These are phyloP conservation scores for Myzus persicae DNA, from an alignment of 1,140 invertebrate genomes.

Conservation along the genomic window DNA sequence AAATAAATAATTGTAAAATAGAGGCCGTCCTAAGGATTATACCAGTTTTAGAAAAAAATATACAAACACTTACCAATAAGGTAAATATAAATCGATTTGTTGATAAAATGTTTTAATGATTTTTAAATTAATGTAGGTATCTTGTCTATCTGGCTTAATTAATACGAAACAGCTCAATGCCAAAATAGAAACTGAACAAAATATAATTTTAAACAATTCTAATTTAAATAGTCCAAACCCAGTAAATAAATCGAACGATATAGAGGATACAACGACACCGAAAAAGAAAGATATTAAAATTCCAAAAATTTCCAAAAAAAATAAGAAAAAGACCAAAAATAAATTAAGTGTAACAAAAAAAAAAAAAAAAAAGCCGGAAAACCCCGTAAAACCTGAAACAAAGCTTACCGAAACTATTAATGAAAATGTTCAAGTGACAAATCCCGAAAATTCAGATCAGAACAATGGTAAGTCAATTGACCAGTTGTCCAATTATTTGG, in stretches of 20 bases:
- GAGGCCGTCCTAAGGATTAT: neutral
- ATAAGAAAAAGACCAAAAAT: neutral
- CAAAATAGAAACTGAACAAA: neutral
- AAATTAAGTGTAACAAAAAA: neutral
- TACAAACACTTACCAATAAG: neutral
- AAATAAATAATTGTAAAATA: slow-evolving; percentile 13
- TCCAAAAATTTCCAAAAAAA: neutral
- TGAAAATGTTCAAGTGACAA: neutral
- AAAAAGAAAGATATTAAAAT: neutral
- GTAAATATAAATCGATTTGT: neutral
- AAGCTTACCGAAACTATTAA: neutral
- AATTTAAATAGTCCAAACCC: neutral
- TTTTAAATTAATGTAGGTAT: slow-evolving; percentile 7
- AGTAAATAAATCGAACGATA: neutral
- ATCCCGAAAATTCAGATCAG: neutral
- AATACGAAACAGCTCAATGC: neutral
- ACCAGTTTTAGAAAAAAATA: neutral
- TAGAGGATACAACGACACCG: neutral
- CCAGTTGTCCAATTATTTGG: neutral
- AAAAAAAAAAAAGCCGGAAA: neutral
- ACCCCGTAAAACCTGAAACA: neutral
- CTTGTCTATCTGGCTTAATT: neutral
- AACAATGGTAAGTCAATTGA: neutral
- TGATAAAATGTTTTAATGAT: neutral
- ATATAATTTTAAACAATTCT: neutral